Evolutionary conservation across 2,888 invertebrate species (phyloP).

Genomic region (Cecidostiba fungosa): DNA sequence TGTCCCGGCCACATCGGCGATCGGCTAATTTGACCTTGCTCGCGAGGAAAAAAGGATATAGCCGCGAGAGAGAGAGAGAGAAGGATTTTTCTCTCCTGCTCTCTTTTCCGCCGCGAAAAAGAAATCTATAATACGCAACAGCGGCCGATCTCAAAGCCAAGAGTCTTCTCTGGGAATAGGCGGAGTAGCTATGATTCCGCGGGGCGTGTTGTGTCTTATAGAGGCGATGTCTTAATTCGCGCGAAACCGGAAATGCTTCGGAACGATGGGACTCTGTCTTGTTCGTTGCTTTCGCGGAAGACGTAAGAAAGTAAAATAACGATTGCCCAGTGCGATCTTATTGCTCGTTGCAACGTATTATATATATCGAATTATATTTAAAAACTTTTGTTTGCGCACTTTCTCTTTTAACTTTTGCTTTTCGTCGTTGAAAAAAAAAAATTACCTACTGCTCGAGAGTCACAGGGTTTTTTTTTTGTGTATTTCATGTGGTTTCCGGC

Average conservation of each 20-base stretch:
- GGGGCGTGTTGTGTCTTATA: conserved; percentile 33
- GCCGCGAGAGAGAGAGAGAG: conserved; percentile 33
- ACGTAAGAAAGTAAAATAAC: too few species aligned
- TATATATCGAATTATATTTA: neutral
- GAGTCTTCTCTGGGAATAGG: neutral
- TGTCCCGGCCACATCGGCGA: conserved; percentile 58
- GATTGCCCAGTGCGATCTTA: too few species aligned
- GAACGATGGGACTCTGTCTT: neutral
- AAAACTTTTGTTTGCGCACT: neutral
- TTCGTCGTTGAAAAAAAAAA: neutral
- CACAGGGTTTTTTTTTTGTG: neutral
- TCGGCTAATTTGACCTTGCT: conserved; percentile 40
- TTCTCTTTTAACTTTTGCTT: conserved; percentile 10
- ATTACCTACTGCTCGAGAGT: neutral
- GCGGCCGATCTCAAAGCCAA: neutral
- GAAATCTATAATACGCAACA: neutral
- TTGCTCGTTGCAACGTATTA: too few species aligned
- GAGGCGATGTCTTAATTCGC: conserved; percentile 56
- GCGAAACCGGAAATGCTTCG: conserved; percentile 41
- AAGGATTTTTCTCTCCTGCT: conserved; percentile 20
- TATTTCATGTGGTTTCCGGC: neutral
- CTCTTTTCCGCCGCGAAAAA: conserved; percentile 21
- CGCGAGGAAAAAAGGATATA: neutral
- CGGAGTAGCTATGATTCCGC: conserved; percentile 28
- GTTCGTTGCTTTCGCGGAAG: too few species aligned